phyloP scores from a whole-genome alignment of 2,888 invertebrate species.

The Willowsia nigromaculata region DNA sequence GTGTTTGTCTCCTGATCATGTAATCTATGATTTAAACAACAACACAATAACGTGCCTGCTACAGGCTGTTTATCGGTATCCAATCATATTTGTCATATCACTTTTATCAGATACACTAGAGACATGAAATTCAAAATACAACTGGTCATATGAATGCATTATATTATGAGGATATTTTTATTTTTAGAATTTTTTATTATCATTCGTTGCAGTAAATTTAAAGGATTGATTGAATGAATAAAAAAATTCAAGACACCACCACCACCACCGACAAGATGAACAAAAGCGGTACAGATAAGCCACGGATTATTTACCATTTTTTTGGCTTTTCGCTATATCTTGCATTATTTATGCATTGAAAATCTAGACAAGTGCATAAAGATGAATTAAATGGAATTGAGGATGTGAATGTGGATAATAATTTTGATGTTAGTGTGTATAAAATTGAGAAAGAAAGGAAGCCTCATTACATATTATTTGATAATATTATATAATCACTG shows the following conservation, averaged over 20 bases:
- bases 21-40: slow-evolving; percentile 24
- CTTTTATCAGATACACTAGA: not conserved
- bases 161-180: not conserved
- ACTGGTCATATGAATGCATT: no score
- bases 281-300: not conserved
- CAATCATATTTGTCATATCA: slow-evolving; percentile 3
- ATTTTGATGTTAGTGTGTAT: not conserved
- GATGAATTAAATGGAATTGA: not conserved
- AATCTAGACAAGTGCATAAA: not conserved
- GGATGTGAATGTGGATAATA: slow-evolving; percentile 5
- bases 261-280: not conserved
- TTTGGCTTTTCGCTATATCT: not conserved
- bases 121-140: not conserved
- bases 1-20: slow-evolving; percentile 45
- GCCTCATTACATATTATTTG: slow-evolving; percentile 4
- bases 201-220: slow-evolving; percentile 4
- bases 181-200: not conserved
- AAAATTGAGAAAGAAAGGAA: not conserved
- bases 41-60: not conserved
- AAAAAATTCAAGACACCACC: not conserved
- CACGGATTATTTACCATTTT: not conserved
- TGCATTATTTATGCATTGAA: not conserved
- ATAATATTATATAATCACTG: not conserved
- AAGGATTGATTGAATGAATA: not conserved
- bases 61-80: slow-evolving; percentile 18